Percentiles rank a stretch among this genome's conserved stretches.
phyloP scores from a whole-genome alignment of 2,888 invertebrate genomes.

The Teleogryllus oceanicus region DNA sequence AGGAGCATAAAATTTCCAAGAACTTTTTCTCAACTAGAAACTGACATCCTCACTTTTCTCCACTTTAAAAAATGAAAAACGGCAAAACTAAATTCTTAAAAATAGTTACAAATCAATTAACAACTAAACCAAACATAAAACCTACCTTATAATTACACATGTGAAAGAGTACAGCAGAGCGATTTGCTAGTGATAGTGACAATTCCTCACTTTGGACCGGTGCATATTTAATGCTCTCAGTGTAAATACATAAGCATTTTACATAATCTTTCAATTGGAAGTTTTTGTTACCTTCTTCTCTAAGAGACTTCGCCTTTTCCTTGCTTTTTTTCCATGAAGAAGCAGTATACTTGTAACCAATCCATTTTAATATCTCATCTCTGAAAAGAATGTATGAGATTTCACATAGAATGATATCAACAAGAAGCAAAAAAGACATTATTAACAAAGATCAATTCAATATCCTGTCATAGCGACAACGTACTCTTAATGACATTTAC shows the following conservation, averaged over 20 bases:
- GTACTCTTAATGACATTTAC: not conserved
- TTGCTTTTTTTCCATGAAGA: constrained; percentile 22
- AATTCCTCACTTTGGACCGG: constrained; percentile 55
- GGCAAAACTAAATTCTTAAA: not conserved
- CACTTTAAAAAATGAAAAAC: constrained; percentile 20
- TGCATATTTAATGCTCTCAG: constrained; percentile 61
- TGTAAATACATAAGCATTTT: constrained; percentile 58
- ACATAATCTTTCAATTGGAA: constrained; percentile 23
- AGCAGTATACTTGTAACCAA: not conserved
- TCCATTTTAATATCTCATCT: constrained; percentile 32
- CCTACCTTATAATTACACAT: constrained; percentile 58
- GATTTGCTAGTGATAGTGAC: constrained; percentile 62
- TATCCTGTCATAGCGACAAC: not conserved
- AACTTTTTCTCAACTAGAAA: not conserved
- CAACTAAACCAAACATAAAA: constrained; percentile 22
- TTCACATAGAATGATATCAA: too few relatives aligned
- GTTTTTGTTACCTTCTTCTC: constrained; percentile 29
- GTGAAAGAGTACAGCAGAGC: constrained; percentile 64
- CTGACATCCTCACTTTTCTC: not conserved
- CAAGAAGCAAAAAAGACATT: too few relatives aligned
- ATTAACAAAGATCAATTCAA: too few relatives aligned
- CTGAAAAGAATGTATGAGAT: constrained; percentile 23
- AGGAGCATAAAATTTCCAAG: not conserved
- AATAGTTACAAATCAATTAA: not conserved
- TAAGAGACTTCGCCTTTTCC: not conserved